Percentiles rank a stretch among this genome's conserved stretches.
These are phyloP conservation scores for Hyposoter dolosus DNA, from an alignment of 2,888 invertebrate species.

Conservation along the genomic window DNA sequence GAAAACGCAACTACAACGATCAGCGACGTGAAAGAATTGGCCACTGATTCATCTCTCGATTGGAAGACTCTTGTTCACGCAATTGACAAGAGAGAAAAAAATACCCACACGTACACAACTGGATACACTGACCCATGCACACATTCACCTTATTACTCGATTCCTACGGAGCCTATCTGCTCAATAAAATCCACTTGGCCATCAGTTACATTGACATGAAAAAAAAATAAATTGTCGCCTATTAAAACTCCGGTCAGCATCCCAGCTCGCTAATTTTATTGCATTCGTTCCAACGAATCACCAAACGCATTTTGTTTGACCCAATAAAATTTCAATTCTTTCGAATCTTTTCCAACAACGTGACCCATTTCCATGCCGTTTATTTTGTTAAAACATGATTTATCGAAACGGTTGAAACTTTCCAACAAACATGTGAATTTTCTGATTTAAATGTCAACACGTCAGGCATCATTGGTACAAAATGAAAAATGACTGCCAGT, in stretches of 20 bases:
- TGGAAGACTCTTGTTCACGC: background rate
- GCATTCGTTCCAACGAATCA: background rate
- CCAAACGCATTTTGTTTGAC: background rate
- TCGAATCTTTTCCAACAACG: background rate
- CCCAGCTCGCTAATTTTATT: constrained; percentile 1
- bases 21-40: constrained; percentile 3
- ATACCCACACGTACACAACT: background rate
- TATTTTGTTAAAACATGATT: background rate
- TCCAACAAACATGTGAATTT: background rate
- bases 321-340: background rate
- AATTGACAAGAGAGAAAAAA: constrained; percentile 8
- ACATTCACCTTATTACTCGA: background rate
- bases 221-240: background rate
- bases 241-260: constrained; percentile 1
- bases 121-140: background rate
- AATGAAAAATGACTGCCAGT: background rate
- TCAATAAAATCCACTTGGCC: background rate
- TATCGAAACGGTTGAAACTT: background rate
- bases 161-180: background rate
- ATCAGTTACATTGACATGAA: background rate
- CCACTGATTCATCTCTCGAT: constrained; percentile 28
- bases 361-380: background rate
- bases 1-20: constrained; percentile 21
- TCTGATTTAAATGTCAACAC: no score
- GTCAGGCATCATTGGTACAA: background rate